Base-by-base conservation (phyloP, 2,797 vertebrate species). In the Molossus molossus region DNA sequence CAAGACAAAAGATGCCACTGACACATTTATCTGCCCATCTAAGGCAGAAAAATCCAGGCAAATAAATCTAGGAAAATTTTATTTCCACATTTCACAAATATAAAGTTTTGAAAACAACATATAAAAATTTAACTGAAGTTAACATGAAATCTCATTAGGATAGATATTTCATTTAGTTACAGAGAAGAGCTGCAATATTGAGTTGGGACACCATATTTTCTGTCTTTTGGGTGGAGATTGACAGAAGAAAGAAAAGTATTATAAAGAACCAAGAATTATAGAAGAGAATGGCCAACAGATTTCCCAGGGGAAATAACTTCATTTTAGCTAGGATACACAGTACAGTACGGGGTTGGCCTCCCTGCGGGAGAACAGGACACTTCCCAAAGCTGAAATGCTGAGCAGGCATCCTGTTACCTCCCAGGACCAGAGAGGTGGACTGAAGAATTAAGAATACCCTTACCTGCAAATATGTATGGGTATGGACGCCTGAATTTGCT, bases 21-120 rank as follows among this genome's bases (percentile, higher is more conserved):
- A 57, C 55, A 77, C 8, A 50, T 77, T 64, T 87, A 33, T 83
- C 77, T 88, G 27, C 73, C 23, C 55, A n/a, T 6, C 53, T 21
- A 50, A 15, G 11, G 48, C 62, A 84, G 62, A 84, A 33, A 84
- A 84, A 67, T 67, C 62, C 25, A 84, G 20, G 62, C 81, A 83
- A 67, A 65, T 83, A 65, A 83, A 83, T 83, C 81, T 21, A 45
- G 27, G 9, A 70, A 76, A 53, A 60, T 48, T 69, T 70, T 86
- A 85, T 79, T 95, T 87, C 55, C 27, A 58, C 21, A 65, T 79
- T 29, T 53, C 9, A 91, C n/a, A 75, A 89, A 95, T 57, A 29
- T 10, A 50, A 91, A 77, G 27, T 50, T 77, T 60, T 85, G 58
- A 64, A 69, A 91, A 75, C 5, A 53, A 84, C 25, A 84, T 67